These are phyloP conservation scores for Malacoctenus gilli DNA, from an alignment of 2,797 vertebrate genomes.

Conservation along the genomic window DNA sequence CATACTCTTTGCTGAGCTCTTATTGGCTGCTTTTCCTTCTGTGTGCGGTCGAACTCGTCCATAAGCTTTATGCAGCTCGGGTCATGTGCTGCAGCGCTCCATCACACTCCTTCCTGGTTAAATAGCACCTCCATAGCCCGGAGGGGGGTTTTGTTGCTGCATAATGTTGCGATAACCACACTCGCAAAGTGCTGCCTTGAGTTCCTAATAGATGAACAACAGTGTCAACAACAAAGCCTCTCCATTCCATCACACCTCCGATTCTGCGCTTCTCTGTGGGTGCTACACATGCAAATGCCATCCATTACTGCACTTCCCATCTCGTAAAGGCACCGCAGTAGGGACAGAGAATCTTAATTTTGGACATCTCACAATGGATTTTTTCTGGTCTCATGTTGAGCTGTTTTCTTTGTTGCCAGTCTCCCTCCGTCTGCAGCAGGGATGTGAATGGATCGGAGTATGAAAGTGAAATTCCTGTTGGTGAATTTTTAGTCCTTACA, in stretches of 20 bases:
- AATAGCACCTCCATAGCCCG: slow-evolving; percentile 5
- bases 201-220: neutral
- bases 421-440: too few relatives aligned
- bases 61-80: neutral
- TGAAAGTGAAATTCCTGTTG: too few relatives aligned
- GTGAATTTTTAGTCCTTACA: too few relatives aligned
- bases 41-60: neutral
- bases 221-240: neutral
- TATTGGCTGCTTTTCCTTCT: neutral
- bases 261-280: slow-evolving; percentile 2
- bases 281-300: slow-evolving; percentile 5
- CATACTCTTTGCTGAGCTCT: neutral
- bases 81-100: slow-evolving; percentile 3
- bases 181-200: neutral
- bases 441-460: too few relatives aligned
- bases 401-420: neutral
- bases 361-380: neutral
- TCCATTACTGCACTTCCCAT: neutral
- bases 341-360: neutral
- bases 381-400: neutral
- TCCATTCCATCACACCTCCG: slow-evolving; percentile 6
- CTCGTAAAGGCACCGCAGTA: neutral
- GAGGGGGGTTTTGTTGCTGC: slow-evolving; percentile 12
- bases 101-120: slow-evolving; percentile 12
- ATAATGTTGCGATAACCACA: too few relatives aligned